These are phyloP conservation scores for Rhagoletis pomonella DNA, from an alignment of 1,140 invertebrate genomes.

Conservation along the genomic window DNA sequence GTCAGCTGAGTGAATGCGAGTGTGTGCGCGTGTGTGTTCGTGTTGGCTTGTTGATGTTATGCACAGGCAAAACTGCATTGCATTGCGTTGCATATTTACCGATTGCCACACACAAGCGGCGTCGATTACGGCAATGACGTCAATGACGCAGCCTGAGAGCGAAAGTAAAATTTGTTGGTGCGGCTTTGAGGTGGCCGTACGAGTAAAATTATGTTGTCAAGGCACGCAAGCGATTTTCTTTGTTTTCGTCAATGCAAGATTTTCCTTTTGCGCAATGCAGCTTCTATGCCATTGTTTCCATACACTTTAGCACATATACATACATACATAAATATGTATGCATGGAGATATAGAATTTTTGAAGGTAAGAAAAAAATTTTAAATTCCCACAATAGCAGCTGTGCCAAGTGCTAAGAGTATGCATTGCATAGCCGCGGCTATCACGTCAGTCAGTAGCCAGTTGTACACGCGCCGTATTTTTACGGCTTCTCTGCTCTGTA, in stretches of 20 bases:
- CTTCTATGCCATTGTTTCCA: too few species aligned
- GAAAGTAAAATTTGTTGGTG: neutral
- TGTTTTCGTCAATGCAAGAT: too few species aligned
- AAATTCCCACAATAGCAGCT: too few species aligned
- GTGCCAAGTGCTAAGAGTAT: too few species aligned
- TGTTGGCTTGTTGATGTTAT: neutral
- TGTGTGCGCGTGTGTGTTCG: neutral
- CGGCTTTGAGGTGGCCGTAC: neutral
- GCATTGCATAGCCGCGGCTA: too few species aligned
- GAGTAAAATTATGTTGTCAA: neutral
- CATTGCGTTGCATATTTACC: constrained; percentile 14
- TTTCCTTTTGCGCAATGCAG: too few species aligned
- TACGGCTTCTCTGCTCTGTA: constrained; percentile 1
- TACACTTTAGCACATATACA: neutral
- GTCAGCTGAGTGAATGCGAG: neutral
- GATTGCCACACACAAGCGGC: neutral
- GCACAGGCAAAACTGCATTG: constrained; percentile 29
- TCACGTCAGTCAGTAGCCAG: constrained; percentile 6
- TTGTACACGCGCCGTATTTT: constrained; percentile 13
- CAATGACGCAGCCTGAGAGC: constrained; percentile 9
- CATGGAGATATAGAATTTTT: too few species aligned
- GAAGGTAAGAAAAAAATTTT: too few species aligned
- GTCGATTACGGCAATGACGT: neutral
- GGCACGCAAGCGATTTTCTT: too few species aligned
- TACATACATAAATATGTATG: too few species aligned